Percentiles rank a stretch among this genome's conserved stretches.
These are phyloP conservation scores for Benitochromis conjunctus DNA, from an alignment of 2,113 vertebrate genomes.

Conservation along the genomic window DNA sequence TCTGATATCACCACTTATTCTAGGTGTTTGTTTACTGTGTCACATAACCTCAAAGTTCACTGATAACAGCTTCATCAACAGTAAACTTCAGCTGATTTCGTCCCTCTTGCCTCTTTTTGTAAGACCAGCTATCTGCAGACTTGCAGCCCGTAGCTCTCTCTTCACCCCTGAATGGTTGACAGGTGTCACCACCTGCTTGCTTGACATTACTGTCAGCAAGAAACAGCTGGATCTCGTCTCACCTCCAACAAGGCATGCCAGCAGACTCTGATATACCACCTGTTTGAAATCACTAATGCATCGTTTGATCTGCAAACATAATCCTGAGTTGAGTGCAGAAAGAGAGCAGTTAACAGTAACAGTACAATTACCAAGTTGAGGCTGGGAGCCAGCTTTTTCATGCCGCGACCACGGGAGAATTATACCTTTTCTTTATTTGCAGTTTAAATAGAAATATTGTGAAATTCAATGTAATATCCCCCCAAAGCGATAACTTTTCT, in stretches of 20 bases:
- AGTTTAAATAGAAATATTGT: constrained; percentile 17
- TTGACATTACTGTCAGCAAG: constrained; percentile 25
- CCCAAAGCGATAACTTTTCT: neutral
- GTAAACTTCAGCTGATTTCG: neutral
- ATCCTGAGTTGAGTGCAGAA: constrained; percentile 7
- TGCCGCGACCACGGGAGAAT: neutral
- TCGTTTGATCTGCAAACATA: constrained; percentile 11
- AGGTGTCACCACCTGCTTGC: constrained; percentile 26
- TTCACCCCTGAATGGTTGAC: constrained; percentile 2
- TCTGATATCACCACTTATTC: neutral
- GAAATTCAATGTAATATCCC: constrained; percentile 3
- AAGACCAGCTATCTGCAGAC: neutral
- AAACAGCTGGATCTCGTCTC: constrained; percentile 36
- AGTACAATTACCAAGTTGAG: neutral
- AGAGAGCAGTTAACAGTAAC: neutral
- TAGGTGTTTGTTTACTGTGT: neutral
- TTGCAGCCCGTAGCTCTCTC: neutral
- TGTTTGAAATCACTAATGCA: constrained; percentile 16
- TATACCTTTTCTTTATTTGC: constrained; percentile 1
- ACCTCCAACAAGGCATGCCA: constrained; percentile 1
- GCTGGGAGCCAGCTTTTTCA: neutral
- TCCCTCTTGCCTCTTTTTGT: neutral
- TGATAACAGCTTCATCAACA: neutral
- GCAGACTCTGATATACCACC: neutral
- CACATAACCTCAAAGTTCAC: neutral